phyloP scores from a whole-genome alignment of 2,113 vertebrate genomes.

The Sorex araneus region DNA sequence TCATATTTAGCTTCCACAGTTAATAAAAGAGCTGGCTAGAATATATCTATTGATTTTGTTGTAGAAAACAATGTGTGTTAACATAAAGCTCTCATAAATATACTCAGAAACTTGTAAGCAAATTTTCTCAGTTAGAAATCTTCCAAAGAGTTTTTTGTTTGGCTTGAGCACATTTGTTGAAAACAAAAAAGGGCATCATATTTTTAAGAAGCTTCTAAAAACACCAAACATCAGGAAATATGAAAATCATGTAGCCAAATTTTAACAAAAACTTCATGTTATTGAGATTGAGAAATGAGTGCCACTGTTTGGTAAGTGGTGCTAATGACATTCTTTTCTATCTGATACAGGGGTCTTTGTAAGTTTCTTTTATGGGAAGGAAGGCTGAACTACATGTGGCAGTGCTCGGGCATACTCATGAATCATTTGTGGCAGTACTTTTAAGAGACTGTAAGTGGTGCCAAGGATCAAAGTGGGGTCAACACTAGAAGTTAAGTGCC shows the following conservation, averaged over 20 bases:
- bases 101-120: neutral
- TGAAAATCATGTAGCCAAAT: neutral
- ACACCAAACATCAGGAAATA: too few relatives aligned
- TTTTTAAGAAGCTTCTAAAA: too few relatives aligned
- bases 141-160: neutral
- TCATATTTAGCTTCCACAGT: too few relatives aligned
- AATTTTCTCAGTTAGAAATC: constrained; percentile 2
- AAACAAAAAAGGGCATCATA: too few relatives aligned
- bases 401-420: too few relatives aligned
- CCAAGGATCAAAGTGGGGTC: too few relatives aligned
- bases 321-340: neutral
- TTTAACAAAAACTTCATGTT: neutral
- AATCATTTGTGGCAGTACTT: too few relatives aligned
- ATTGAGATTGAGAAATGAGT: constrained; percentile 5
- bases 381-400: too few relatives aligned
- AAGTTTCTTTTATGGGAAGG: neutral
- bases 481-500: too few relatives aligned
- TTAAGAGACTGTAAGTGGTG: too few relatives aligned
- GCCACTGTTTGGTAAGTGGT: neutral
- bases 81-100: neutral
- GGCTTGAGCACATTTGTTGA: neutral
- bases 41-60: neutral
- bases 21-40: too few relatives aligned
- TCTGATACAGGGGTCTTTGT: neutral
- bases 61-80: neutral